Base-by-base conservation (phyloP, 1,140 invertebrate species). In the Druon quercuslanigerum region DNA sequence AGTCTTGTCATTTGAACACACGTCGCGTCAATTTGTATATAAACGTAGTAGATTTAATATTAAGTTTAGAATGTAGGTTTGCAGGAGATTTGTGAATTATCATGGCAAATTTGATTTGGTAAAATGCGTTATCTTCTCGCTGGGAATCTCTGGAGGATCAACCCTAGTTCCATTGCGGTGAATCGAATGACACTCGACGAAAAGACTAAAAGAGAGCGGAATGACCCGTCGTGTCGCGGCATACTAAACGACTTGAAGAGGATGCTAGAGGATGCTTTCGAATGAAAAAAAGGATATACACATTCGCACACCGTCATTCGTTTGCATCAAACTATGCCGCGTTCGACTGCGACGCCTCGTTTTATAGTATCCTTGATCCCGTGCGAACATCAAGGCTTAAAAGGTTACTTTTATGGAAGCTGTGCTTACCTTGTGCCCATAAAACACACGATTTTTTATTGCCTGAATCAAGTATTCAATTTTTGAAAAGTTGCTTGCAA, bases 151-250 rank as follows among this genome's bases (percentile, higher is more conserved):
- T 25, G 20, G 56, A 72, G 72, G 16, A 51, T 56, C 52, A 60
- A 56, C 71, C 77, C 70, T 50, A 40, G 51, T 72, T 52, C 46
- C 73, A 78, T 72, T 74, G 52, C 73, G 77, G 66, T 73, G 73
- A 72, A 33, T 73, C 71, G 76, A 83, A 66, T 70, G 17, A 74
- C 72, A 77, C 79, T 78, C 74, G 74, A 79, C 79, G 20, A 75
- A 71, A 79, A 51, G 78, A 76, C 73, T 77, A 78, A 80, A 80
- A 79, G 71, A 33, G 56, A 79, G 60, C 56, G 50, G 51, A 46
- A 81, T 79, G 76, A 79, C 73, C 75, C 71, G 75, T 80, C 79
- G 81, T 84, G 83, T 79, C 79, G 82, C 74, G 60, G 82, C 80
- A 85, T 83, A 85, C 82, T 83, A 82, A 83, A 82, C 75, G 76